These are phyloP conservation scores for Anodontia alba DNA, from an alignment of 2,888 invertebrate genomes.

Conservation along the genomic window DNA sequence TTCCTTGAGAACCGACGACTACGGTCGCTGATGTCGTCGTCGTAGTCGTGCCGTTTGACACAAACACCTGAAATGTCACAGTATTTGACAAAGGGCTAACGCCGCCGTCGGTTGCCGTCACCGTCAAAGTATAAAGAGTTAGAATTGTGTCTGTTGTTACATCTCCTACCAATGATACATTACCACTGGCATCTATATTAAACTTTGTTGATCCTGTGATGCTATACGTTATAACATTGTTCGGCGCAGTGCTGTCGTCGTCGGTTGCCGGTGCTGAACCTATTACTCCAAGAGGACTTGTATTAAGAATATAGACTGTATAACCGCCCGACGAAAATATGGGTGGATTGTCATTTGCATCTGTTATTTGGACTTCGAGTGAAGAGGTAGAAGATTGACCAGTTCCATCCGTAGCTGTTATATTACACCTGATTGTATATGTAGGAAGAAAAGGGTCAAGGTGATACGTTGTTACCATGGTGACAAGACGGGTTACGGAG, in stretches of 20 bases:
- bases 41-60: constrained; percentile 18
- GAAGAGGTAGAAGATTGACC: constrained; percentile 39
- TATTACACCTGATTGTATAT: constrained; percentile 46
- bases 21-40: constrained; percentile 10
- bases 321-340: constrained; percentile 8
- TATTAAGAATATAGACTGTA: background rate
- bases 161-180: constrained; percentile 41
- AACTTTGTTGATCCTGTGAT: constrained; percentile 46
- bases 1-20: background rate
- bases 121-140: constrained; percentile 39
- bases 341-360: constrained; percentile 45
- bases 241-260: constrained; percentile 46
- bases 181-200: constrained; percentile 41
- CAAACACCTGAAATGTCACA: constrained; percentile 23
- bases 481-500: constrained; percentile 39
- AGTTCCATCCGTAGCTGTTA: constrained; percentile 48
- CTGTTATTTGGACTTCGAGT: constrained; percentile 44
- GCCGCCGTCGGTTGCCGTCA: constrained; percentile 48
- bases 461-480: constrained; percentile 46
- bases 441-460: constrained; percentile 32
- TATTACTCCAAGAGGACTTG: constrained; percentile 12
- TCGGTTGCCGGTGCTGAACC: constrained; percentile 35
- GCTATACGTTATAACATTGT: constrained; percentile 41
- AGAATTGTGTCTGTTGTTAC: constrained; percentile 41
- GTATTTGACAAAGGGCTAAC: constrained; percentile 31